Conservation (phyloP, 2,888 invertebrate genomes). For the Onchidella celtica region DNA sequence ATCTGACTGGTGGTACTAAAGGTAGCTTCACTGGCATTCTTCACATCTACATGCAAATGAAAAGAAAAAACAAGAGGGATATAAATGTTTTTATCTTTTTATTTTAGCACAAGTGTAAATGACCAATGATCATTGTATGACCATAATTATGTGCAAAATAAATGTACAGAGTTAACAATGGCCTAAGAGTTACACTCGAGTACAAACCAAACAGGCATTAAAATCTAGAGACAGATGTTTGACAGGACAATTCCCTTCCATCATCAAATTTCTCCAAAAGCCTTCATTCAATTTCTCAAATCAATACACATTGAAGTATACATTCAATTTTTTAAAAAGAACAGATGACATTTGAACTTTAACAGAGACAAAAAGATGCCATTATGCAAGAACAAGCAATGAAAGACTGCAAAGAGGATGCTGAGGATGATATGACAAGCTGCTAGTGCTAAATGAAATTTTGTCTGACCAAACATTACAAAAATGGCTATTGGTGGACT, state of each 20-base stretch:
- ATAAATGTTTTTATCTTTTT: constrained; percentile 2
- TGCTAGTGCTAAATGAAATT: too few species aligned
- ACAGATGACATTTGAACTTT: neutral
- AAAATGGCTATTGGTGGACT: too few species aligned
- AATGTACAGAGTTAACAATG: constrained; percentile 4
- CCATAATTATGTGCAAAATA: constrained; percentile 3
- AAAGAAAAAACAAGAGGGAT: neutral
- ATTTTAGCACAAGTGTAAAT: constrained; percentile 29
- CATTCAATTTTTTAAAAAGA: too few species aligned
- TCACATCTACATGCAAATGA: neutral
- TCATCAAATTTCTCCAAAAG: too few species aligned
- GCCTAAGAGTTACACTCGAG: constrained; percentile 24
- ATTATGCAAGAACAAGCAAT: constrained; percentile 16
- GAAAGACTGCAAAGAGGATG: constrained; percentile 24
- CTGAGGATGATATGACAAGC: neutral
- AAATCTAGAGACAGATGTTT: neutral
- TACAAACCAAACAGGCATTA: neutral
- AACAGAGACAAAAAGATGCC: neutral
- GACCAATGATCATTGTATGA: neutral
- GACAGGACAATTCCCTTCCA: too few species aligned
- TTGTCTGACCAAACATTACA: too few species aligned
- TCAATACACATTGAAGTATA: too few species aligned
- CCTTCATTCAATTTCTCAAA: too few species aligned
- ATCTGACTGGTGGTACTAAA: too few species aligned
- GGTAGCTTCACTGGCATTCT: too few species aligned